Conservation (phyloP, 2,888 invertebrate genomes). For the Drosophila multiciliata region DNA sequence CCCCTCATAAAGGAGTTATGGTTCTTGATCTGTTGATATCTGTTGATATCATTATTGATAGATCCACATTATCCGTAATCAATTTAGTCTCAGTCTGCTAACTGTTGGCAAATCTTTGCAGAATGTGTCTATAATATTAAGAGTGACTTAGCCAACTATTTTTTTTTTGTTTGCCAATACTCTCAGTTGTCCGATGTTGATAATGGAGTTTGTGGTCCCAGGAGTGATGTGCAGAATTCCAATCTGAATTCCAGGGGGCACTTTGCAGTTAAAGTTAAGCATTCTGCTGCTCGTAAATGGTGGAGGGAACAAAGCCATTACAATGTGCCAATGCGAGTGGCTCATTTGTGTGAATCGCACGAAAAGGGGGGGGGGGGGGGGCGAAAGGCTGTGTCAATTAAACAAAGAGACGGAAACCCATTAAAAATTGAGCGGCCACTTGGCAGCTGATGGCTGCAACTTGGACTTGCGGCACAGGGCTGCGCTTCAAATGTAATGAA, state of each 20-base stretch:
- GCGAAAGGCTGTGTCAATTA: conserved; percentile 43
- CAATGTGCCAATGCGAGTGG: conserved; percentile 19
- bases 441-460: conserved; percentile 12
- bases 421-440: conserved; percentile 54
- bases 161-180: too few relatives aligned
- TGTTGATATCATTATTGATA: too few relatives aligned
- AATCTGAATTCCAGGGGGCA: neutral
- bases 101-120: too few relatives aligned
- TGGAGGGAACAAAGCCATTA: too few relatives aligned
- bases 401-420: conserved; percentile 59
- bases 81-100: too few relatives aligned
- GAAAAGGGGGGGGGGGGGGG: neutral
- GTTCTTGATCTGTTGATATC: too few relatives aligned
- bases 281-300: neutral
- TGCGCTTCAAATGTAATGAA: conserved; percentile 14
- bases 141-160: too few relatives aligned
- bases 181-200: neutral
- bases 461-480: conserved; percentile 9
- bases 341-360: conserved; percentile 12
- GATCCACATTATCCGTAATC: too few relatives aligned
- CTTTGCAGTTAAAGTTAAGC: neutral
- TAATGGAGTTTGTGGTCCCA: neutral
- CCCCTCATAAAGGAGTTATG: too few relatives aligned
- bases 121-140: too few relatives aligned
- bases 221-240: neutral